These are phyloP conservation scores for Autographa pulchrina DNA, from an alignment of 2,888 invertebrate species.

Conservation along the genomic window DNA sequence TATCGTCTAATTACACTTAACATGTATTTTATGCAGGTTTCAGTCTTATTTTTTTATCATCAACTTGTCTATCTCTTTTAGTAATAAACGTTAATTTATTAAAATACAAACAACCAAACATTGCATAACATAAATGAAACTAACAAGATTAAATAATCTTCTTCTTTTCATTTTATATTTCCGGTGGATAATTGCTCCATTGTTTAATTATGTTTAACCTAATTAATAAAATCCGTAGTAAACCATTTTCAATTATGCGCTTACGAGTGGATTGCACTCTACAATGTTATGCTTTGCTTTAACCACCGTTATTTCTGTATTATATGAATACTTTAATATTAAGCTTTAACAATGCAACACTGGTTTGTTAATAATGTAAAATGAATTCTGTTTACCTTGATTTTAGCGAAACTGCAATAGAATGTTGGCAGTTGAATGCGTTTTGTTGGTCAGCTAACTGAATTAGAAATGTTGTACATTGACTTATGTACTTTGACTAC, in stretches of 20 bases:
- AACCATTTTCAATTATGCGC: slow-evolving; percentile 50
- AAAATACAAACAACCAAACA: neutral
- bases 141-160: neutral
- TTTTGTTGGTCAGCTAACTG: neutral
- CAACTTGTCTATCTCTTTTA: no score
- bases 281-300: slow-evolving; percentile 35
- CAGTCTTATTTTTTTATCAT: no score
- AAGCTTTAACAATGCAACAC: neutral
- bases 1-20: no score
- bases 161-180: slow-evolving; percentile 7
- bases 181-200: slow-evolving; percentile 19
- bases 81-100: no score
- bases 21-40: no score
- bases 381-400: neutral
- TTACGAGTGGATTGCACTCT: slow-evolving; percentile 30
- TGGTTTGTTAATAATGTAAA: neutral
- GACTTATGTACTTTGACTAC: no score
- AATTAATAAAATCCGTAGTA: slow-evolving; percentile 54
- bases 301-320: slow-evolving; percentile 20
- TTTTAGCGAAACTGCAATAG: neutral
- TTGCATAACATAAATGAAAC: neutral
- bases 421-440: neutral
- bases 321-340: slow-evolving; percentile 1
- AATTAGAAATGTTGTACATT: no score
- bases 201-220: slow-evolving; percentile 33